Conservation (phyloP, 2,797 vertebrate genomes). For the Sparidentex hasta region DNA sequence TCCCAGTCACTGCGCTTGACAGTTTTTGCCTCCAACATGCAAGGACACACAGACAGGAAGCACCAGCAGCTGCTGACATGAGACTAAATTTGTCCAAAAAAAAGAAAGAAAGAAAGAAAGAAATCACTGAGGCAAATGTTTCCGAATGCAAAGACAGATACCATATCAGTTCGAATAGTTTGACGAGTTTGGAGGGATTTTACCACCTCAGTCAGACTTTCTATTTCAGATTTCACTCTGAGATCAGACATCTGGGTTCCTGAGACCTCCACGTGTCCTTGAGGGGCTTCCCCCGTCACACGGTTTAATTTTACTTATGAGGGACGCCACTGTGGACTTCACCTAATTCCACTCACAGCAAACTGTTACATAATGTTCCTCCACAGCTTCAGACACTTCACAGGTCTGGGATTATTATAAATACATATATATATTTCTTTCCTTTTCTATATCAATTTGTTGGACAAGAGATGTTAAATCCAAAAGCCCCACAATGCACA, state of each 20-base stretch:
- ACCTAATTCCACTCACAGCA: slow-evolving; percentile 40
- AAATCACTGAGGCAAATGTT: background rate
- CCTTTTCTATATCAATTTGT: background rate
- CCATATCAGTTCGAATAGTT: background rate
- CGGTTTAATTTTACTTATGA: slow-evolving; percentile 39
- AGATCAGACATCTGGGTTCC: slow-evolving; percentile 6
- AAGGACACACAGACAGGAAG: slow-evolving; percentile 5
- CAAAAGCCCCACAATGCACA: background rate
- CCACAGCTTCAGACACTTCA: background rate
- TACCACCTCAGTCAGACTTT: background rate
- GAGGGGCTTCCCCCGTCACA: slow-evolving; percentile 36
- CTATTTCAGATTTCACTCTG: background rate
- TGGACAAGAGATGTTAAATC: background rate
- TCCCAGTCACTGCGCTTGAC: slow-evolving; percentile 56
- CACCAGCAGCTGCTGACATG: slow-evolving; percentile 2
- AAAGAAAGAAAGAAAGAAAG: background rate
- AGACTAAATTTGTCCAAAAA: background rate
- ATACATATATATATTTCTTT: too few relatives aligned
- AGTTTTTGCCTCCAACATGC: slow-evolving; percentile 50
- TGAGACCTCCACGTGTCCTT: slow-evolving; percentile 52
- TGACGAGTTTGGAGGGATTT: background rate
- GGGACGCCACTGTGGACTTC: slow-evolving; percentile 38
- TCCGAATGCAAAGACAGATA: background rate
- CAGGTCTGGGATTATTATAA: background rate
- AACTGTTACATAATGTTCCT: slow-evolving; percentile 43